Evolutionary conservation across 1,140 invertebrate genomes (phyloP).

Genomic region (Tribolium castaneum): DNA sequence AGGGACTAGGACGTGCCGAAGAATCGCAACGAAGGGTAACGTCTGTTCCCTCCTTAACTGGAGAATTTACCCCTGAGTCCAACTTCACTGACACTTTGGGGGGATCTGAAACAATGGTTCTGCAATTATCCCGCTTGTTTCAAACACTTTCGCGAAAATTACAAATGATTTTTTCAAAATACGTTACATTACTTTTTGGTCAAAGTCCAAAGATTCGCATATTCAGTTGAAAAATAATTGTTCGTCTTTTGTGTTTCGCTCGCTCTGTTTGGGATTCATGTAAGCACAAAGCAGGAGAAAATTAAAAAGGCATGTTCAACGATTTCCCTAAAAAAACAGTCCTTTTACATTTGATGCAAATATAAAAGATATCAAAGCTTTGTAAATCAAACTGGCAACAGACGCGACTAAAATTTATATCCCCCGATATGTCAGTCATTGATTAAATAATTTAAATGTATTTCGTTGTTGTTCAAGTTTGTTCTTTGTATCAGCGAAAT

Average conservation of each 20-base stretch:
- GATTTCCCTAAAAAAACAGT: background rate
- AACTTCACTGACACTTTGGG: constrained; percentile 58
- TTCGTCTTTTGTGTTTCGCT: background rate
- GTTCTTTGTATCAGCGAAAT: background rate
- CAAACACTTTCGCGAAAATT: background rate
- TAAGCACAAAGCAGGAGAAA: background rate
- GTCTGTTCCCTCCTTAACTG: constrained; percentile 68
- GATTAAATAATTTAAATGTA: background rate
- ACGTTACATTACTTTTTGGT: too few relatives aligned
- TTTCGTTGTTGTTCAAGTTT: background rate
- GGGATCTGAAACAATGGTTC: constrained; percentile 59
- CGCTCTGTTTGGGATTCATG: background rate
- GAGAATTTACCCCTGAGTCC: constrained; percentile 59
- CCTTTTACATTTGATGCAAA: background rate
- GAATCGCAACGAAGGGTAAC: constrained; percentile 69
- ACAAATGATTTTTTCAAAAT: too few relatives aligned
- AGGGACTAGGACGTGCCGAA: constrained; percentile 68
- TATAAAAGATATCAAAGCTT: constrained; percentile 1
- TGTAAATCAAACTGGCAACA: constrained; percentile 13
- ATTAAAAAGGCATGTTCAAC: background rate
- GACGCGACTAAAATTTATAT: background rate
- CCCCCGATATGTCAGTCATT: background rate
- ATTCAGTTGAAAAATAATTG: too few relatives aligned
- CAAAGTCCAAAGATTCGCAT: too few relatives aligned
- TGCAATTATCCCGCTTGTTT: constrained; percentile 16